These are phyloP conservation scores for Petrophora chlorosata DNA, from an alignment of 2,888 invertebrate species.

Conservation along the genomic window DNA sequence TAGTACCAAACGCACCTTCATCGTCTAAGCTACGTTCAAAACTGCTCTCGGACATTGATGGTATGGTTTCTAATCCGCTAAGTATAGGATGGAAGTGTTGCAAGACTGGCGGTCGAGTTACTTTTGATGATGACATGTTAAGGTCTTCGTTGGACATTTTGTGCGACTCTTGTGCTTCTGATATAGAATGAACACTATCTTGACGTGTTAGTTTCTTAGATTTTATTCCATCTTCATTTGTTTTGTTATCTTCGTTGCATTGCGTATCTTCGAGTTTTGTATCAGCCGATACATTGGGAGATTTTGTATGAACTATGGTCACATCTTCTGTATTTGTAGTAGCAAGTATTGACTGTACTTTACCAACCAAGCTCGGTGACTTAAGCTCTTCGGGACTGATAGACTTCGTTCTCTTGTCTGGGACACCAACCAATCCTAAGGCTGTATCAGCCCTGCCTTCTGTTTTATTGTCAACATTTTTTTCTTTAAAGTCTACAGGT, in stretches of 20 bases:
- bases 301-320: neutral
- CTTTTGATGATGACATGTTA: constrained; percentile 54
- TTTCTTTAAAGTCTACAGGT: constrained; percentile 20
- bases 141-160: constrained; percentile 67
- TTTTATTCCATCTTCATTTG: constrained; percentile 37
- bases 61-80: constrained; percentile 75
- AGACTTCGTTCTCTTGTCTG: constrained; percentile 43
- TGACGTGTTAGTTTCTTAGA: constrained; percentile 62
- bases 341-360: constrained; percentile 58
- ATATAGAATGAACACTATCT: constrained; percentile 66
- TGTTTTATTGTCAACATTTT: constrained; percentile 22
- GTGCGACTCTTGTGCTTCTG: constrained; percentile 46
- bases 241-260: constrained; percentile 15
- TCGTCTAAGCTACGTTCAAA: constrained; percentile 65
- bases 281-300: constrained; percentile 8
- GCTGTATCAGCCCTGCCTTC: constrained; percentile 27
- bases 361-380: constrained; percentile 58
- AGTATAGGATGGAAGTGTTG: constrained; percentile 70
- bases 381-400: constrained; percentile 21
- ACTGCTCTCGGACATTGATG: constrained; percentile 69
- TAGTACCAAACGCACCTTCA: constrained; percentile 59
- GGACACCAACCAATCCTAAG: constrained; percentile 58
- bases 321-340: constrained; percentile 11
- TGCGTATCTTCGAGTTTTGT: constrained; percentile 8
- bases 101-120: constrained; percentile 59